Evolutionary conservation across 2,797 vertebrate species (phyloP).

Genomic region (Pelobates cultripes): DNA sequence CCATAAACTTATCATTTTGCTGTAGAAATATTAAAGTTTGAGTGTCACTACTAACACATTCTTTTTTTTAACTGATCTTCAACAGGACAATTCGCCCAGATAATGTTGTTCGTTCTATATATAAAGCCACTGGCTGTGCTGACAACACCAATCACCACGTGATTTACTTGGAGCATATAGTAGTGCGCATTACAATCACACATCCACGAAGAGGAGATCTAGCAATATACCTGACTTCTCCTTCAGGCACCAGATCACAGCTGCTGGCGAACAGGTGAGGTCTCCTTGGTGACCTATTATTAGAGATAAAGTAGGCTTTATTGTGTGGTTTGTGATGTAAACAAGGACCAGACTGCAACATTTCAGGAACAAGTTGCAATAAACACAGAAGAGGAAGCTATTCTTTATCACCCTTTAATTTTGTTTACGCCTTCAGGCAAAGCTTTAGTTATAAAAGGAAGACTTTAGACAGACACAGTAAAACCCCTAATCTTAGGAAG

Average conservation of each 20-base stretch:
- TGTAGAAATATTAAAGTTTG: no score
- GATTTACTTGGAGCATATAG: conserved; percentile 95
- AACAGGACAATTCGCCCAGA: conserved; percentile 94
- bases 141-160: conserved; percentile 94
- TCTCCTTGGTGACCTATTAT: neutral
- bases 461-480: neutral
- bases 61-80: conserved; percentile 52
- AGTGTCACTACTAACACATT: neutral
- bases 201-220: conserved; percentile 95
- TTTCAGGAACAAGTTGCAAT: neutral
- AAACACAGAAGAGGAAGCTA: neutral
- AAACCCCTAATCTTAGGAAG: neutral
- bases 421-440: neutral
- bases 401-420: neutral
- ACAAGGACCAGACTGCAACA: neutral
- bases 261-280: conserved; percentile 96
- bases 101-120: conserved; percentile 91
- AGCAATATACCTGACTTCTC: conserved; percentile 97
- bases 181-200: conserved; percentile 94
- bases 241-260: conserved; percentile 97
- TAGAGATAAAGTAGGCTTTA: neutral
- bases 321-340: neutral
- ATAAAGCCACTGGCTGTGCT: conserved; percentile 94
- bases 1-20: no score
- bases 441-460: neutral